A percentile compares a stretch with the other conserved stretches of the same genome.
phyloP scores from a whole-genome alignment of 2,113 vertebrate genomes.

The Dinomys branickii region DNA sequence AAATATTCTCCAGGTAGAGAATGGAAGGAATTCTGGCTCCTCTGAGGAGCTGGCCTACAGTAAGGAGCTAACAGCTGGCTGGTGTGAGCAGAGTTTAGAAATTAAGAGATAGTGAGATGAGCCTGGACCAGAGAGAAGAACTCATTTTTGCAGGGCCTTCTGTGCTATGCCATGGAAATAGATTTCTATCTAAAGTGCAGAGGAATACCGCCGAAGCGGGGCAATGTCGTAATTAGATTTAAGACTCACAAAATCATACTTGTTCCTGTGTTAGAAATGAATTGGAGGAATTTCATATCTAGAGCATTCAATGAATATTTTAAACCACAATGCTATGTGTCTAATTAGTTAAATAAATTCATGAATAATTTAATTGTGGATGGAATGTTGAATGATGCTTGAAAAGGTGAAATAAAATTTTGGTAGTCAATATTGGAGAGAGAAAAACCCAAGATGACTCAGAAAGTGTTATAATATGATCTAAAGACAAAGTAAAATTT shows the following conservation, averaged over 20 bases:
- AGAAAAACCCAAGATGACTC: neutral
- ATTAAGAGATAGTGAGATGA: neutral
- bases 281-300: neutral
- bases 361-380: neutral
- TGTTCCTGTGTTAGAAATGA: neutral
- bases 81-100: neutral
- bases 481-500: constrained; percentile 46
- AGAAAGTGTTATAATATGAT: constrained; percentile 9
- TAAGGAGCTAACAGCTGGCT: neutral
- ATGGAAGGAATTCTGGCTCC: neutral
- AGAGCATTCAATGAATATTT: constrained; percentile 35
- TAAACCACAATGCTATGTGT: constrained; percentile 6
- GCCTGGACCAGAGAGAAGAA: neutral
- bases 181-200: neutral
- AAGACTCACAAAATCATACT: constrained; percentile 16
- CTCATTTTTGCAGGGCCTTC: constrained; percentile 24
- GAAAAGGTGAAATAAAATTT: constrained; percentile 45
- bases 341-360: constrained; percentile 23
- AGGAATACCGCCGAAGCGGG: neutral
- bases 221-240: neutral
- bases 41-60: neutral
- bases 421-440: neutral
- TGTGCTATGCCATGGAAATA: neutral
- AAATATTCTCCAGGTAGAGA: neutral
- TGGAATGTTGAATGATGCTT: neutral